Evolutionary conservation across 2,888 invertebrate species (phyloP).

Genomic region (Coenonympha arcania): DNA sequence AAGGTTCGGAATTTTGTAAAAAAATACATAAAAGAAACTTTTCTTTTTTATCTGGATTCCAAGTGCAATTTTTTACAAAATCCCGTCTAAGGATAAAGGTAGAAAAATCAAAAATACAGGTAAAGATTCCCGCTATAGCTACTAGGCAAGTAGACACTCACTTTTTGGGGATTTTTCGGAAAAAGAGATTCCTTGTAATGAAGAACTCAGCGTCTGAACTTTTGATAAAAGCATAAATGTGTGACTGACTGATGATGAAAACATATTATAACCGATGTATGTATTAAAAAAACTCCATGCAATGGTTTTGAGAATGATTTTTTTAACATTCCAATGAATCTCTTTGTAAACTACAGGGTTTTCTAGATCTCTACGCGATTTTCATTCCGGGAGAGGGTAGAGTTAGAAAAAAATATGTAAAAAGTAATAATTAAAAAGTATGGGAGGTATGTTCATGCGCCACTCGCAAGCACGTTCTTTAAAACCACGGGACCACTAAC

Average conservation of each 20-base stretch:
- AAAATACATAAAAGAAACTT: slow-evolving; percentile 9
- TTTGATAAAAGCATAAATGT: slow-evolving; percentile 15
- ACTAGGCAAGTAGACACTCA: slow-evolving; percentile 71
- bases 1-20: slow-evolving; percentile 52
- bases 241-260: slow-evolving; percentile 13
- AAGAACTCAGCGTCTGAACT: background rate
- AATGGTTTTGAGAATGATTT: slow-evolving; percentile 9
- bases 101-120: slow-evolving; percentile 50
- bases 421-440: slow-evolving; percentile 30
- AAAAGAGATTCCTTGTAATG: slow-evolving; percentile 67
- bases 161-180: slow-evolving; percentile 38
- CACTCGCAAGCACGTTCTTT: slow-evolving; percentile 52
- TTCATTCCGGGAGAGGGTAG: slow-evolving; percentile 55
- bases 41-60: background rate
- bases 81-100: slow-evolving; percentile 59
- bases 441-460: slow-evolving; percentile 46
- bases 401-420: slow-evolving; percentile 32
- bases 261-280: background rate
- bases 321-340: slow-evolving; percentile 62
- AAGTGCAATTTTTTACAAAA: slow-evolving; percentile 43
- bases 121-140: slow-evolving; percentile 69
- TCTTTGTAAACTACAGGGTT: slow-evolving; percentile 58
- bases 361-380: slow-evolving; percentile 55
- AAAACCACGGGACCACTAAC: slow-evolving; percentile 51
- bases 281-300: slow-evolving; percentile 20